phyloP scores from a whole-genome alignment of 2,113 vertebrate genomes.

The Nycticorax nycticorax region DNA sequence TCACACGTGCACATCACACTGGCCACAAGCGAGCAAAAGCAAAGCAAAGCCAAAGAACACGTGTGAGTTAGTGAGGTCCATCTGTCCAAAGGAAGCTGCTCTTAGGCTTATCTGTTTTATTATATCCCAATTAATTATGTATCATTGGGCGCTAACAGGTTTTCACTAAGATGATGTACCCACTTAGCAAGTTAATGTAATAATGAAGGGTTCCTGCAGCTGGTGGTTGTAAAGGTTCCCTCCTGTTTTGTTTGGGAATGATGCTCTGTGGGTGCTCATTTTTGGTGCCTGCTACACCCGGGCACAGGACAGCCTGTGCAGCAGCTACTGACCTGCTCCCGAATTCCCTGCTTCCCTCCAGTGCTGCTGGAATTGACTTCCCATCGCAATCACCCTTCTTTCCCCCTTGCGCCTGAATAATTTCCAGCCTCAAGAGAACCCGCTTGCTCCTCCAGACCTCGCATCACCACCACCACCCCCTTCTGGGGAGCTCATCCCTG shows the following conservation, averaged over 20 bases:
- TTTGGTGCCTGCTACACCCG: fast-evolving
- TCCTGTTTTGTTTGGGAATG: neutral
- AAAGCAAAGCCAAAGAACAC: neutral
- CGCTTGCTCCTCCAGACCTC: neutral
- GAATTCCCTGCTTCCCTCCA: neutral
- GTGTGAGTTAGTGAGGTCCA: neutral
- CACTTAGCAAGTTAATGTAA: neutral
- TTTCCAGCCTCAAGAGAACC: neutral
- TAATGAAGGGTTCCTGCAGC: neutral
- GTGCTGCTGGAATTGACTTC: neutral
- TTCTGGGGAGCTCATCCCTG: neutral
- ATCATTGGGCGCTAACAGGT: neutral
- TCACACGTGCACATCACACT: neutral
- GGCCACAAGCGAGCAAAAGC: neutral
- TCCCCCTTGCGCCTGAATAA: fast-evolving
- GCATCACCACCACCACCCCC: fast-evolving
- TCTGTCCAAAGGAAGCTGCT: constrained; percentile 39
- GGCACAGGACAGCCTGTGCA: neutral
- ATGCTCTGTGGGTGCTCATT: neutral
- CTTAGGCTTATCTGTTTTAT: neutral
- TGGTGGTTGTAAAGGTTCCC: neutral
- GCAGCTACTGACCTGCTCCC: neutral
- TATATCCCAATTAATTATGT: constrained; percentile 1
- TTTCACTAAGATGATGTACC: neutral
- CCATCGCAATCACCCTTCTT: neutral